Conservation (phyloP, 1,140 invertebrate genomes). For the Drosophila neocordata region DNA sequence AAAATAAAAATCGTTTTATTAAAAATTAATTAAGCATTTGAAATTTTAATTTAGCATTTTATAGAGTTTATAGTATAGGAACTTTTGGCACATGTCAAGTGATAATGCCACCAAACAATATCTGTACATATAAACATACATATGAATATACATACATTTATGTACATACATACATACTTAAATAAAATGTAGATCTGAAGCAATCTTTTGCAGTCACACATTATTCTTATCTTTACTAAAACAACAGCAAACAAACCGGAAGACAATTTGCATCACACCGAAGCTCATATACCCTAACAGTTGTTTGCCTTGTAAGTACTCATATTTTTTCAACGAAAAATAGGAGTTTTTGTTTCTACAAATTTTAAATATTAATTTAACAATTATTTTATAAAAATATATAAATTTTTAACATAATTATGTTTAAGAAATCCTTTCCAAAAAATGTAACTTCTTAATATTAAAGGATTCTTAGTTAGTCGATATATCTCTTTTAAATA, state of each 20-base stretch:
- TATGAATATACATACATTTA: neutral
- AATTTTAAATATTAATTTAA: too few species aligned
- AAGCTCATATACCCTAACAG: neutral
- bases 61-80: neutral
- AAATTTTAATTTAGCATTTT: constrained; percentile 22
- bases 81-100: constrained; percentile 28
- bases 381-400: too few species aligned
- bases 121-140: neutral
- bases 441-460: too few species aligned
- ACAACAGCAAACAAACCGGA: constrained; percentile 12
- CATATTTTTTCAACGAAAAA: too few species aligned
- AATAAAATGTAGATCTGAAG: constrained; percentile 21
- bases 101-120: constrained; percentile 50
- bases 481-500: too few species aligned
- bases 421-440: too few species aligned
- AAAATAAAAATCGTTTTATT: constrained; percentile 19
- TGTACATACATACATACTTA: neutral
- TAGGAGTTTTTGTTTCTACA: too few species aligned
- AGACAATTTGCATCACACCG: constrained; percentile 18
- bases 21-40: constrained; percentile 42
- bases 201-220: constrained; percentile 55
- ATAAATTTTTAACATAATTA: too few species aligned
- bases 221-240: constrained; percentile 49
- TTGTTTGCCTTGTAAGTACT: too few species aligned
- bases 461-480: too few species aligned